Evolutionary conservation across 2,888 invertebrate genomes (phyloP).

Genomic region (Cheilosia vernalis): DNA sequence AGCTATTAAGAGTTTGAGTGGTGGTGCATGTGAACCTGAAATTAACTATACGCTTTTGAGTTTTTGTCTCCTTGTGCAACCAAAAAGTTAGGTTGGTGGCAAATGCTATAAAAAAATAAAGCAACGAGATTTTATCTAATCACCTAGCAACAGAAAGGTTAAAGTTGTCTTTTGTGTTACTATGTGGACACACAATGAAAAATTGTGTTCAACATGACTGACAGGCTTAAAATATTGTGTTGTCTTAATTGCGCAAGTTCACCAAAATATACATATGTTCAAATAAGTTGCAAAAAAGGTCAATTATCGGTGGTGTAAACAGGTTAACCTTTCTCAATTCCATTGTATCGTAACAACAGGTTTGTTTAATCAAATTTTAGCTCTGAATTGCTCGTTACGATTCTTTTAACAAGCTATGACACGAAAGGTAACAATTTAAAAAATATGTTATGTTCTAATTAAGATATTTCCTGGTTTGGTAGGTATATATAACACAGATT

Average conservation of each 20-base stretch:
- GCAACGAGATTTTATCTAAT: slow-evolving; percentile 29
- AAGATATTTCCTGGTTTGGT: slow-evolving; percentile 32
- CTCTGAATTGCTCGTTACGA: slow-evolving; percentile 34
- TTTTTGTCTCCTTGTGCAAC: slow-evolving; percentile 17
- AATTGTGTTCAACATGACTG: slow-evolving; percentile 41
- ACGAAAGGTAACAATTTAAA: slow-evolving; percentile 13
- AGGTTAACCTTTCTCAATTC: slow-evolving; percentile 31
- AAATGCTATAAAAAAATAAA: slow-evolving; percentile 27
- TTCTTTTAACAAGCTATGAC: slow-evolving; percentile 14
- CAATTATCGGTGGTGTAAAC: slow-evolving; percentile 17
- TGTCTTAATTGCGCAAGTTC: slow-evolving; percentile 37
- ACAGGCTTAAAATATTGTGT: slow-evolving; percentile 32
- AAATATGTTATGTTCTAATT: slow-evolving; percentile 27
- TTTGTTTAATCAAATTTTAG: slow-evolving; percentile 27
- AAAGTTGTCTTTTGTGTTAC: background rate
- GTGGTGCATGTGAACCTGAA: background rate
- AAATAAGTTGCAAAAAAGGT: slow-evolving; percentile 43
- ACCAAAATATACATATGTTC: slow-evolving; percentile 21
- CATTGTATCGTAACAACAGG: slow-evolving; percentile 33
- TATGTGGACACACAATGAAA: background rate
- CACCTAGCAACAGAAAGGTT: slow-evolving; percentile 24
- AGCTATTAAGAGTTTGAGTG: background rate
- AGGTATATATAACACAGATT: background rate
- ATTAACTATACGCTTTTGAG: slow-evolving; percentile 11
- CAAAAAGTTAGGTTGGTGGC: background rate